Evolutionary conservation across 2,797 vertebrate species (phyloP), one percentile per base, ranked within the genome.

Genomic region (Halcyon chelicuti): DNA sequence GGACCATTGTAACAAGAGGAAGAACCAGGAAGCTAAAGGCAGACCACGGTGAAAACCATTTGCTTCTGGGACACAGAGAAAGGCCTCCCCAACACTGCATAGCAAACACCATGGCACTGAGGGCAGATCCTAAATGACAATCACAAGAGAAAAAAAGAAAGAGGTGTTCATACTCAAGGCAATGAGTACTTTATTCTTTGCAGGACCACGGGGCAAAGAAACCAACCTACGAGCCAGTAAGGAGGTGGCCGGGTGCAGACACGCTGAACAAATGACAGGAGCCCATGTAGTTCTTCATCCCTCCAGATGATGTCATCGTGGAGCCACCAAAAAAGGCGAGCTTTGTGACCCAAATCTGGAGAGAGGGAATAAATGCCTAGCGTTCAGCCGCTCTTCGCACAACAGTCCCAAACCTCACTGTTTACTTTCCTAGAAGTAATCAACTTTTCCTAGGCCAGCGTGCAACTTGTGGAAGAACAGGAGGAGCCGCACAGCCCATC

Each of bases 271-370:
- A 49, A 2, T 22, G 89, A 13, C 19, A 4, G 57, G 40, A 94
- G 52, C 5, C 9, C 9, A 2, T 93, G 94, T 73, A 92, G 31
- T 97, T 97, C 88, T 74, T 35, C 65, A 58, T 94, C 61, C 60
- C 78, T 93, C 80, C 98, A 96, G 96, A 86, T 94, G 94, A 97
- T 97, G 98, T 97, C 98, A 96, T 5, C 57, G 28, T 71, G 85
- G 92, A 97, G 96, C 95, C 90, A 79, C 84, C 66, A 68, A 12
- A 79, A 77, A 9, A 77, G 61, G 44, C 72, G 13, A 65, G 71
- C 40, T 55, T 40, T 39, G 71, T 82, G 79, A 74, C 90, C 87
- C 88, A 80, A 86, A 91, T 93, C 49, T 12, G 57, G 62, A 71
- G 31, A 9, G n/a, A 9, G n/a, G 5, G 20, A 25, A n/a, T 55